A percentile compares a stretch with the other conserved stretches of the same genome.
Evolutionary conservation across 2,797 vertebrate species (phyloP).

Genomic region (Lutjanus campechanus): DNA sequence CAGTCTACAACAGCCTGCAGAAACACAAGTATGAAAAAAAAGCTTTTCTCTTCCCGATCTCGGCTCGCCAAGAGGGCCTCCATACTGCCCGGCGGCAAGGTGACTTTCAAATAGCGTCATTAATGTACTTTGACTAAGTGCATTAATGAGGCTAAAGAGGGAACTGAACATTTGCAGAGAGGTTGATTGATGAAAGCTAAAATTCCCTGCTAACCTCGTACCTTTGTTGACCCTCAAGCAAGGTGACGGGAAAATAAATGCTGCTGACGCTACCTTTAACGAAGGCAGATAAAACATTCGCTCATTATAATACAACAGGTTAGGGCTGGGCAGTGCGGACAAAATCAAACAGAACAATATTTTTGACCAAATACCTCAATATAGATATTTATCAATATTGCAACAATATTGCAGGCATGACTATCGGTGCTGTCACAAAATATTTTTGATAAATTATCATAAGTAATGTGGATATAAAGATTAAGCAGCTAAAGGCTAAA

Average conservation of each 20-base stretch:
- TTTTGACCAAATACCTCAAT: no score
- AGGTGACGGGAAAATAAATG: conserved; percentile 39
- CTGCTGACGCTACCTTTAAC: conserved; percentile 14
- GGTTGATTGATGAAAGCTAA: conserved; percentile 59
- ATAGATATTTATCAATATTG: no score
- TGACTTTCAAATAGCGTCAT: conserved; percentile 67
- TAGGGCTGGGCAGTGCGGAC: no score
- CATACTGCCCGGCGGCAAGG: conserved; percentile 52
- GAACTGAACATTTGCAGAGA: conserved; percentile 29
- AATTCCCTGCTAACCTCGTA: conserved; percentile 32
- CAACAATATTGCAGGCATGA: no score
- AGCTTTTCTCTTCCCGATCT: conserved; percentile 29
- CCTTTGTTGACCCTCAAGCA: conserved; percentile 49
- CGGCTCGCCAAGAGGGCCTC: conserved; percentile 32
- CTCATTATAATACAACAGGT: conserved; percentile 22
- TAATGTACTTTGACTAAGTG: conserved; percentile 49
- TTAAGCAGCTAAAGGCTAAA: no score
- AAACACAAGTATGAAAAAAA: conserved; percentile 45
- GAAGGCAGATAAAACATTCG: conserved; percentile 1
- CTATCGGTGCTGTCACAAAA: no score
- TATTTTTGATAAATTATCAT: no score
- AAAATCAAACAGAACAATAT: no score
- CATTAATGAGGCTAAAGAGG: conserved; percentile 62
- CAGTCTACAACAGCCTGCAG: conserved; percentile 42
- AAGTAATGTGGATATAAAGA: no score